phyloP scores from a whole-genome alignment of 1,140 invertebrate species.

The Mylabris phalerata region DNA sequence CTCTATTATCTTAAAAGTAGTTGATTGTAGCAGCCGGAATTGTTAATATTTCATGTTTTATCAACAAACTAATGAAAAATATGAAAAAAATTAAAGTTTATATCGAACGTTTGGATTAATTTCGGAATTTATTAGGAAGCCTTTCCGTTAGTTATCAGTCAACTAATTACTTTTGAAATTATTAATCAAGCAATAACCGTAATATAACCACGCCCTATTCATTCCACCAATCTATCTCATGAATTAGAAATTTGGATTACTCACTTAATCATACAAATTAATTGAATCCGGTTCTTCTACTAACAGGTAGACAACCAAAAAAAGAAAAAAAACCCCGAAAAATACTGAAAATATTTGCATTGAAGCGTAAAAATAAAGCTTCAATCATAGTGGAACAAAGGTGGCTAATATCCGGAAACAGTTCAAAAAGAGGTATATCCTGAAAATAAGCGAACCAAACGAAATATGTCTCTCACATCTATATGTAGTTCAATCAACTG shows the following conservation, averaged over 20 bases:
- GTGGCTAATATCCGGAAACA: constrained; percentile 10
- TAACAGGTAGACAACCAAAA: no score
- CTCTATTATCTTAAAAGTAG: no score
- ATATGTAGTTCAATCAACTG: background rate
- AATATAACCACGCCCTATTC: background rate
- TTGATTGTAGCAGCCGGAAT: no score
- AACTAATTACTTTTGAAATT: no score
- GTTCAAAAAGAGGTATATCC: constrained; percentile 8
- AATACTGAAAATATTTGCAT: background rate
- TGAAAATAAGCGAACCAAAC: constrained; percentile 1
- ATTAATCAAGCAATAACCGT: no score
- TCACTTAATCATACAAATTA: background rate
- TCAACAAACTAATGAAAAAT: no score
- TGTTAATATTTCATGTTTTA: no score
- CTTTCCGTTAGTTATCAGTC: no score
- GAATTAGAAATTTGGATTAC: background rate
- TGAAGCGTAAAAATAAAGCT: constrained; percentile 1
- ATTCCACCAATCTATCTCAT: background rate
- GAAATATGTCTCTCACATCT: background rate
- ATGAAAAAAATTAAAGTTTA: no score
- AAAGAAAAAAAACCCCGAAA: background rate
- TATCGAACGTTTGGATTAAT: background rate
- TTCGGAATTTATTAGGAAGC: background rate
- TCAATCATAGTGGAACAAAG: background rate
- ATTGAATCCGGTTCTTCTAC: no score